Base-by-base conservation (phyloP, 2,888 invertebrate genomes). In the Sminthurides aquaticus region DNA sequence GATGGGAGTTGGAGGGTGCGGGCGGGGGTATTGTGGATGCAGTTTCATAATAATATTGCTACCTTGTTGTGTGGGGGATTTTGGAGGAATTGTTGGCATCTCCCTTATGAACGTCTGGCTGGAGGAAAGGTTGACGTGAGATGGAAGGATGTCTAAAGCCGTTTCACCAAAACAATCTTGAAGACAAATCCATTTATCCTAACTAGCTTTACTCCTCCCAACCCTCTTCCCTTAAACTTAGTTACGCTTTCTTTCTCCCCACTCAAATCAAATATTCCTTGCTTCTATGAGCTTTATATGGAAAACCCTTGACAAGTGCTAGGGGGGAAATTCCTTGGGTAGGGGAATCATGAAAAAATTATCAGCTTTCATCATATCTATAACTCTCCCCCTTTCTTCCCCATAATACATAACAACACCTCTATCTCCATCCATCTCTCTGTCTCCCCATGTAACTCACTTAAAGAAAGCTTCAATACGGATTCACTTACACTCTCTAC, bases 111-210 rank as follows among this genome's bases (percentile, higher is more conserved):
- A n/a, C n/a, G n/a, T n/a, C n/a, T n/a, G n/a, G n/a, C n/a, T n/a
- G n/a, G n/a, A n/a, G n/a, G n/a, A n/a, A n/a, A n/a, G n/a, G n/a
- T n/a, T n/a, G n/a, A n/a, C n/a, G n/a, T n/a, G n/a, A n/a, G n/a
- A n/a, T n/a, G n/a, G n/a, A n/a, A n/a, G n/a, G n/a, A n/a, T n/a
- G n/a, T n/a, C 26, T 48, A 29, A 28, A 62, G 55, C 60, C 20
- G 52, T 26, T 62, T 56, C 43, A 48, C 43, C 52, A 22, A 62
- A 62, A 62, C 62, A 62, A 65, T 65, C 60, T 61, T 65, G 57
- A 34, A 34, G 61, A 29, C 69, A 68, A 70, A 70, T 70, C 70
- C 70, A 70, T 68, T 70, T 70, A 70, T 64, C 67, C 70, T 70
- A 70, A 70, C 70, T 70, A 70, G 70, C 65, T 65, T 65, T 65